Conservation (phyloP, 2,113 vertebrate species). For the Antechinus flavipes region DNA sequence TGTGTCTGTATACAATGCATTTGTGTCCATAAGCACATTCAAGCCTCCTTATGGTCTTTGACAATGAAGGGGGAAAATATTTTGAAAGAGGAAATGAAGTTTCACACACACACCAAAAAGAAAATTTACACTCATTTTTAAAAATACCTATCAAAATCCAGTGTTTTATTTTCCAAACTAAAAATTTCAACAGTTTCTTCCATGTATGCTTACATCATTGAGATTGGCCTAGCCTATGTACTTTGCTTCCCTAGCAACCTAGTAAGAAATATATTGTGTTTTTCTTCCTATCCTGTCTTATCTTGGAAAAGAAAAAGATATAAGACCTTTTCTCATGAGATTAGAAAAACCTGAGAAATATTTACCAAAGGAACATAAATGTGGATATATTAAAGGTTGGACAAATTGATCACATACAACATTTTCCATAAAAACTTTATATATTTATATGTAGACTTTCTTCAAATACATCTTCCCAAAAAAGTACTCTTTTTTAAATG, state of each 20-base stretch:
- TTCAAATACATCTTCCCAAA: slow-evolving; percentile 6
- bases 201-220: slow-evolving; percentile 14
- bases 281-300: slow-evolving; percentile 19
- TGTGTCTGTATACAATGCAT: neutral
- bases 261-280: slow-evolving; percentile 1
- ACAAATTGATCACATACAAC: slow-evolving; percentile 43
- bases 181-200: slow-evolving; percentile 58
- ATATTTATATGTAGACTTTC: slow-evolving; percentile 38
- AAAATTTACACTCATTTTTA: slow-evolving; percentile 38
- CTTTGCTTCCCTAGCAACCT: slow-evolving; percentile 42
- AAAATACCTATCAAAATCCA: slow-evolving; percentile 45
- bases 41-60: neutral
- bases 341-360: slow-evolving; percentile 35
- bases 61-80: slow-evolving; percentile 6
- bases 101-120: slow-evolving; percentile 37
- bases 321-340: slow-evolving; percentile 22
- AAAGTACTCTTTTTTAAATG: neutral
- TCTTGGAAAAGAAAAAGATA: slow-evolving; percentile 34
- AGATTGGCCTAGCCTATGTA: neutral
- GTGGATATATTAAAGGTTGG: neutral
- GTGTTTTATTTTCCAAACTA: slow-evolving; percentile 15
- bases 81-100: slow-evolving; percentile 42
- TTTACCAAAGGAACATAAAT: slow-evolving; percentile 60
- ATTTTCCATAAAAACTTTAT: slow-evolving; percentile 48
- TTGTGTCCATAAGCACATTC: neutral